phyloP scores from a whole-genome alignment of 1,140 invertebrate species.

The Platyscapa corneri region DNA sequence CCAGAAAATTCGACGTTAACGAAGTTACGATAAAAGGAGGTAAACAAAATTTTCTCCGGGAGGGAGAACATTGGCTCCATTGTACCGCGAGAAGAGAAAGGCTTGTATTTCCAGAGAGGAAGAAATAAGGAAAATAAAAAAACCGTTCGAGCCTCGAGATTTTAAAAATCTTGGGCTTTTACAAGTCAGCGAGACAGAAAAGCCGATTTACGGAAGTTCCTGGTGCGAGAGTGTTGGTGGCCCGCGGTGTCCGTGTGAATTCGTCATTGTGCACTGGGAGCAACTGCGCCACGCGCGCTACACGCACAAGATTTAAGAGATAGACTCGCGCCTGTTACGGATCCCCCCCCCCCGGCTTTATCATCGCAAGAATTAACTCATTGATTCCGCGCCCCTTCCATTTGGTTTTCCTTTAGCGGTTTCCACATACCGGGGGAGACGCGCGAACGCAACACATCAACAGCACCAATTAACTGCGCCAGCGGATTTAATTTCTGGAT shows the following conservation, averaged over 20 bases:
- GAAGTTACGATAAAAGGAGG: background rate
- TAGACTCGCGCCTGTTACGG: background rate
- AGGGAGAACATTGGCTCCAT: slow-evolving; percentile 45
- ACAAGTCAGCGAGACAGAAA: slow-evolving; percentile 77
- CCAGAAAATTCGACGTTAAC: background rate
- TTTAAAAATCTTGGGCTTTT: slow-evolving; percentile 82
- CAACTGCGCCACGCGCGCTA: background rate
- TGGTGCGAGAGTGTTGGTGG: slow-evolving; percentile 79
- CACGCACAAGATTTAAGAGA: background rate
- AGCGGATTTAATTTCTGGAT: slow-evolving; percentile 21
- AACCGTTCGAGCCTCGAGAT: slow-evolving; percentile 66
- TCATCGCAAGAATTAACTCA: slow-evolving; percentile 18
- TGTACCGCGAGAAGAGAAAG: slow-evolving; percentile 27
- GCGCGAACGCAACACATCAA: background rate
- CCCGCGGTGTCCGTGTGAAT: slow-evolving; percentile 81
- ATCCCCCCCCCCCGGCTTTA: slow-evolving; percentile 15
- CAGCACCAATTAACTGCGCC: slow-evolving; percentile 13
- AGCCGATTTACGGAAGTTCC: slow-evolving; percentile 62
- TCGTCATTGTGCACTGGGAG: slow-evolving; percentile 60
- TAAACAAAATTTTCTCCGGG: slow-evolving; percentile 31
- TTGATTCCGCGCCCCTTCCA: background rate
- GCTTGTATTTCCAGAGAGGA: background rate
- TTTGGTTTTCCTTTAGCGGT: background rate
- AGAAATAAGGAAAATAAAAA: background rate
- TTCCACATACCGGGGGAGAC: background rate